Evolutionary conservation across 2,797 vertebrate genomes (phyloP), one percentile per base, ranked within the genome.

Genomic region (Eulemur mongoz): DNA sequence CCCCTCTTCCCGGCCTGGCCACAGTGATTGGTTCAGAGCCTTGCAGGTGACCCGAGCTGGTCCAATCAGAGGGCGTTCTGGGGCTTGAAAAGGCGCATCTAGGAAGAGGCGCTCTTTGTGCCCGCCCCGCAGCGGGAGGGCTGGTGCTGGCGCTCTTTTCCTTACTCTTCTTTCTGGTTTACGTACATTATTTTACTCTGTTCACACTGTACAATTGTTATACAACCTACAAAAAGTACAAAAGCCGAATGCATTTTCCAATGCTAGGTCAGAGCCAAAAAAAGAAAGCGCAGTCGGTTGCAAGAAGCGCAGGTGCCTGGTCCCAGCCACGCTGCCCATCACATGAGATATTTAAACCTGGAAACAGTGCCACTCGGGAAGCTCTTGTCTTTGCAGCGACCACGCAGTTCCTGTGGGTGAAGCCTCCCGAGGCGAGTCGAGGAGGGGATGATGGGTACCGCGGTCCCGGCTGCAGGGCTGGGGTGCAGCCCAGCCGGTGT

Each of bases 331-430:
- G 32, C 48, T 23, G 69, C 38, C 20, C 4, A 78, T 99, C 98
- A 99, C 89, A 99, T 95, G 2, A 99, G 98, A 79, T 99, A 99
- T 97, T 99, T 99, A 97, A 99, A 99, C 98, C 99, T 99, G 98
- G 99, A 99, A 65, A 65, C 99, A 96, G 98, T 98, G 17, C 99
- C 99, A 35, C 99, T 99, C 88, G 99, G 99, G 88, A 99, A 95
- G 97, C 97, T 98, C 97, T 98, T 99, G 72, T 98, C 99, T 98
- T 98, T 99, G 98, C 99, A 99, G 97, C 98, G 99, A 15, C 99
- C 99, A n/a, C 99, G 99, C n/a, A 99, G 98, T 65, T 99, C 99
- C 98, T 99, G 99, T 35, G 99, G 99, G 85, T 99, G 99, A 95
- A 99, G 99, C 78, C 99, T 98, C 95, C 98, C 99, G 97, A 99